Evolutionary conservation across 2,888 invertebrate species (phyloP), one percentile per base, ranked within the genome.

Genomic region (Clusia tigrina): DNA sequence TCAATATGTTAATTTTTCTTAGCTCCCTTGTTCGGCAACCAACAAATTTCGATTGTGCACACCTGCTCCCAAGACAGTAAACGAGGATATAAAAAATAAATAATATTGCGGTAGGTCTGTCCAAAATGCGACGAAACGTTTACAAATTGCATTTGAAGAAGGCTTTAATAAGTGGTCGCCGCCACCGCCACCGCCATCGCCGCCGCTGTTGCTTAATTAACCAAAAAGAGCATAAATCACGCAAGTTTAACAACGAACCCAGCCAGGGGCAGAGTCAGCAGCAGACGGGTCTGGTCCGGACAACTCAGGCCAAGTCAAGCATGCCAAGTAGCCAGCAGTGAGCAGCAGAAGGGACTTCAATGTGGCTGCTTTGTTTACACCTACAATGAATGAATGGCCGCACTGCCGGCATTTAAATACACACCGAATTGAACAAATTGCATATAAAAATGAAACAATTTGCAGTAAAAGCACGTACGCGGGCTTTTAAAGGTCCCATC

Each of bases 401-500:
- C n/a, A n/a, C n/a, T n/a, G n/a, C n/a, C n/a, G n/a, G n/a, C n/a
- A n/a, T n/a, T n/a, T n/a, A n/a, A n/a, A n/a, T n/a, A n/a, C n/a
- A n/a, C n/a, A n/a, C n/a, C 6, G 32, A 32, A 32, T 6, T 6
- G 32, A 6, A 42, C 42, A 6, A 17, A n/a, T n/a, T 6, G 3
- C 9, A 42, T 42, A 52, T 62, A 58, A 58, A 65, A 69, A 69
- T 67, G 51, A 67, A 66, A 64, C 60, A 58, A 67, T 65, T 67
- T 69, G 59, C 63, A 69, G 63, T 63, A 63, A 59, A 61, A 60
- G 68, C 69, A 69, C 69, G 69, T 69, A 63, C 69, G 24, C 20
- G 3, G 52, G 20, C 22, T 52, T 52, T 52, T 23, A 12, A 12
- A 52, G n/a, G n/a, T n/a, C n/a, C n/a, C 17, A 52, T 23, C 22